phyloP scores from a whole-genome alignment of 2,888 invertebrate species.

The Volucella zonaria region DNA sequence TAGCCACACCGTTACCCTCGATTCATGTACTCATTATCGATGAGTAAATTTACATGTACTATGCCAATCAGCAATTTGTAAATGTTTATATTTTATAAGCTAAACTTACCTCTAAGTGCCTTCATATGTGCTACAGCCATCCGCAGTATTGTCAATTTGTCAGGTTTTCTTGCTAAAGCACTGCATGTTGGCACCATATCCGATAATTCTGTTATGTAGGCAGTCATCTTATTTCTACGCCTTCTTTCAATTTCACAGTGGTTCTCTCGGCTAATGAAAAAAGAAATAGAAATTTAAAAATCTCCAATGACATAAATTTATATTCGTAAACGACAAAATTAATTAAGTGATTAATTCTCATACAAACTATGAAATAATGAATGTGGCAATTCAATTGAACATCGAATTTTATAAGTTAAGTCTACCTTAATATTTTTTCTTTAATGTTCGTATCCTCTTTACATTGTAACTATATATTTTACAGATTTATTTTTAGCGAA shows the following conservation, averaged over 20 bases:
- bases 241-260: constrained; percentile 99
- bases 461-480: constrained; percentile 5
- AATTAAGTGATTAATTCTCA: no score
- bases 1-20: no score
- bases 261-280: constrained; percentile 92
- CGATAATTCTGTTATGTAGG: constrained; percentile 99
- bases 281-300: constrained; percentile 22
- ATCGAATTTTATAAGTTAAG: no score
- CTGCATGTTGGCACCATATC: constrained; percentile 99
- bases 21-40: no score
- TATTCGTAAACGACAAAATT: not conserved
- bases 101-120: constrained; percentile 91
- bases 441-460: not conserved
- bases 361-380: constrained; percentile 51
- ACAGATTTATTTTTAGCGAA: not conserved
- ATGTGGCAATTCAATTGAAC: no score
- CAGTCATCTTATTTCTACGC: constrained; percentile 99
- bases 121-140: constrained; percentile 99
- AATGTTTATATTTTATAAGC: constrained; percentile 32
- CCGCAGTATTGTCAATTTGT: constrained; percentile 98
- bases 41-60: constrained; percentile 5
- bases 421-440: not conserved
- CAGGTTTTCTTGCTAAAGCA: constrained; percentile 98
- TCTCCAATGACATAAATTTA: constrained; percentile 15
- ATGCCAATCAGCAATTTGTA: constrained; percentile 31